Evolutionary conservation across 2,113 vertebrate species (phyloP).

Genomic region (Sylvia atricapilla): DNA sequence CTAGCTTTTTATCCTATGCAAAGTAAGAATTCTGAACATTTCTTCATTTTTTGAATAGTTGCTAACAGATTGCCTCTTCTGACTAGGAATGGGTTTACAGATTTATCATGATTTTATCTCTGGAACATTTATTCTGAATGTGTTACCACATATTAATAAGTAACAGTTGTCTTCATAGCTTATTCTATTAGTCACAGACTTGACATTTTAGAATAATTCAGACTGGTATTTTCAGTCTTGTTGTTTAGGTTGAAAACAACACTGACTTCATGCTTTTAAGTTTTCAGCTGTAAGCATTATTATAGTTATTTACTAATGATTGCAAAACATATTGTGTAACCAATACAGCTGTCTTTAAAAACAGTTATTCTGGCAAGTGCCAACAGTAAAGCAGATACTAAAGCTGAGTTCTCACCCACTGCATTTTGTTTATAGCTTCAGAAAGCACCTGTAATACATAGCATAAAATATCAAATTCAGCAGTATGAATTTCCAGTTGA

Average conservation of each 20-base stretch:
- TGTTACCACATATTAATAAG: neutral
- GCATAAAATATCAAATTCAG: neutral
- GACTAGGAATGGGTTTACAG: neutral
- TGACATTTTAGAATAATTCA: conserved; percentile 6
- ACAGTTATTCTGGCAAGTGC: conserved; percentile 53
- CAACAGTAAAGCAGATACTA: conserved; percentile 46
- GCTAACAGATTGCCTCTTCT: neutral
- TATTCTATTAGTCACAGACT: neutral
- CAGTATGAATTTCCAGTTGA: neutral
- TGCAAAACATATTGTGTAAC: conserved; percentile 39
- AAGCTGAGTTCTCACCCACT: conserved; percentile 21
- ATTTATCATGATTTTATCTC: neutral
- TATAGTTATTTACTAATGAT: conserved; percentile 55
- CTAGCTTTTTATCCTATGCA: neutral
- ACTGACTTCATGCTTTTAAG: neutral
- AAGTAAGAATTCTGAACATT: neutral
- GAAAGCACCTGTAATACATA: conserved; percentile 2
- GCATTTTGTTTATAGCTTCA: conserved; percentile 46
- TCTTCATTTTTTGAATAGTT: neutral
- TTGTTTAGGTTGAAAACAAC: neutral
- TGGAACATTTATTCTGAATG: neutral
- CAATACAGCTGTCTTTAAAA: conserved; percentile 53
- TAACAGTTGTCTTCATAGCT: neutral
- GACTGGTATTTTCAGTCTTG: neutral
- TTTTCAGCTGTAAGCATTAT: conserved; percentile 9